phyloP scores from a whole-genome alignment of 2,888 invertebrate genomes.

The Didymodactylos carnosus region DNA sequence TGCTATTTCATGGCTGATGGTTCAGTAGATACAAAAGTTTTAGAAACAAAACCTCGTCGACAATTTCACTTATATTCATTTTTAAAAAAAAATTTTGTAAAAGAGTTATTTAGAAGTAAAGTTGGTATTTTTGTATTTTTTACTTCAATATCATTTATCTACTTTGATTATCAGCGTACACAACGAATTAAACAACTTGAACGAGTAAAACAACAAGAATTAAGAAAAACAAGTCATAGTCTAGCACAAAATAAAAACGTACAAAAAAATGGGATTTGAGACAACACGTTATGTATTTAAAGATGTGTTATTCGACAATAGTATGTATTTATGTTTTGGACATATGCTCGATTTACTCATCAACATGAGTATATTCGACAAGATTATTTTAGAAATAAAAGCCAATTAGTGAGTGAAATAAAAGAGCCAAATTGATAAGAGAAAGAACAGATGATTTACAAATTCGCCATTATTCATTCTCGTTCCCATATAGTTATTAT shows the following conservation, averaged over 20 bases:
- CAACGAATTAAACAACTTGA: not conserved
- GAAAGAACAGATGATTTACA: not conserved
- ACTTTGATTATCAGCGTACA: not conserved
- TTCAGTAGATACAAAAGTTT: too few relatives aligned
- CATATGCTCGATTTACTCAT: not conserved
- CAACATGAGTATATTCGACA: not conserved
- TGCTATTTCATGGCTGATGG: not conserved
- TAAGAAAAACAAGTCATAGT: not conserved
- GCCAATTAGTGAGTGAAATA: not conserved
- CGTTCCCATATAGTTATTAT: not conserved
- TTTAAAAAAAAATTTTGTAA: too few relatives aligned
- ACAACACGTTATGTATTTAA: not conserved
- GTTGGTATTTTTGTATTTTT: not conserved
- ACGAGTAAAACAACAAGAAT: not conserved
- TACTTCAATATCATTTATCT: not conserved
- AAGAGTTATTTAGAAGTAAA: not conserved
- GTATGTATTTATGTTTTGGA: not conserved
- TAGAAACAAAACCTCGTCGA: too few relatives aligned
- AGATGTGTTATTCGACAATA: not conserved
- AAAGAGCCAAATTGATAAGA: not conserved
- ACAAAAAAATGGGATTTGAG: not conserved
- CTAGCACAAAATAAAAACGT: not conserved
- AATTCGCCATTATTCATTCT: not conserved
- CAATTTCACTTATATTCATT: too few relatives aligned
- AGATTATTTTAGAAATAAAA: constrained; percentile 1